Evolutionary conservation across 2,888 invertebrate species (phyloP).

Genomic region (Molanna angustata): DNA sequence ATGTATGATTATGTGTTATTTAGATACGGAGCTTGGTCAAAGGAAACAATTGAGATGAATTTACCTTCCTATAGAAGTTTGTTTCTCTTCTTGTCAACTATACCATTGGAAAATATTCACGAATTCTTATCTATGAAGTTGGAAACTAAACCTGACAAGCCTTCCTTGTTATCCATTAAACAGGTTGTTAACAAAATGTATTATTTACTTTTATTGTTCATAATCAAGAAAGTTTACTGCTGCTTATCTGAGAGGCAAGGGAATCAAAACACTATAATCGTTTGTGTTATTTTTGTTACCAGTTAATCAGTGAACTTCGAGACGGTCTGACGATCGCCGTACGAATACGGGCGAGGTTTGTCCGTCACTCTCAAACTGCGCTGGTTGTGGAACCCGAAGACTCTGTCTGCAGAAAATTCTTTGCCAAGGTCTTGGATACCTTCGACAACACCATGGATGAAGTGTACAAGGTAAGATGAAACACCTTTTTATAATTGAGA

Average conservation of each 20-base stretch:
- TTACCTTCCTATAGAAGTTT: constrained; percentile 83
- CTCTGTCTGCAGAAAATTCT: constrained; percentile 44
- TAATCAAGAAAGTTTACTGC: neutral
- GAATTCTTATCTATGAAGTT: constrained; percentile 85
- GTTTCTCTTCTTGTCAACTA: constrained; percentile 81
- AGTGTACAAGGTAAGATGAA: constrained; percentile 60
- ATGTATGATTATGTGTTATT: too few relatives aligned
- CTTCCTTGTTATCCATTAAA: constrained; percentile 81
- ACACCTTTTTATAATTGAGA: constrained; percentile 2
- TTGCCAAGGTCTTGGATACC: constrained; percentile 61
- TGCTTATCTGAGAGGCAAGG: neutral
- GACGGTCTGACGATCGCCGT: constrained; percentile 85
- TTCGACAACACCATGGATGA: constrained; percentile 77
- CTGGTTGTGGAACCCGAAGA: constrained; percentile 49
- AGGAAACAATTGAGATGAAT: constrained; percentile 70
- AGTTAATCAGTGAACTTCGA: constrained; percentile 84
- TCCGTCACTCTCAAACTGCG: constrained; percentile 61
- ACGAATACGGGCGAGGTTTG: constrained; percentile 74
- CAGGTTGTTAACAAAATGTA: constrained; percentile 54
- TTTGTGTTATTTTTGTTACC: constrained; percentile 33
- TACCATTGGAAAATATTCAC: constrained; percentile 88
- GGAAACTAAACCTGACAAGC: constrained; percentile 78
- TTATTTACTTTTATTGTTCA: neutral
- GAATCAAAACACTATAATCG: neutral
- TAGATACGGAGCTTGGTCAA: constrained; percentile 74